Evolutionary conservation across 2,113 vertebrate species (phyloP).

Genomic region (Tricholaema leucomelas): DNA sequence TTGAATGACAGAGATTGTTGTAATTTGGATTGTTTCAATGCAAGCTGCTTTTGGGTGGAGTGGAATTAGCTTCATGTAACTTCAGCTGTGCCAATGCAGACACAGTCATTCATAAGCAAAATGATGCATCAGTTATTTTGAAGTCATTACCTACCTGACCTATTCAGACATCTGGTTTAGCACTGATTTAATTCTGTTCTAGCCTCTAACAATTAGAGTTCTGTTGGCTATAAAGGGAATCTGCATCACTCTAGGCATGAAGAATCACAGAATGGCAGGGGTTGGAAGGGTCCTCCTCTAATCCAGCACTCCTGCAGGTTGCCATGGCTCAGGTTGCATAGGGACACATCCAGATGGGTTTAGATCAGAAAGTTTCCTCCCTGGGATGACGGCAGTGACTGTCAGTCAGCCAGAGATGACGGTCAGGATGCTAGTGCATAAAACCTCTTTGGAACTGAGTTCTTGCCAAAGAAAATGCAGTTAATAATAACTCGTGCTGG

Average conservation of each 20-base stretch:
- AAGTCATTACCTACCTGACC: not conserved
- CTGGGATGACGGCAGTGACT: not conserved
- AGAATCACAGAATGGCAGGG: no score
- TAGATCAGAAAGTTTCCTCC: not conserved
- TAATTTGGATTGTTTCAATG: not conserved
- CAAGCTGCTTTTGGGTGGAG: not conserved
- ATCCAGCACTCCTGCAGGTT: no score
- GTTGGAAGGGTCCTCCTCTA: no score
- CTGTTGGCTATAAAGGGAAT: not conserved
- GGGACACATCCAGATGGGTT: no score
- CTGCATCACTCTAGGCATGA: not conserved
- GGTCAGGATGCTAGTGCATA: fast-evolving
- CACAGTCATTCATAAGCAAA: not conserved
- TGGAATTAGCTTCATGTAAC: not conserved
- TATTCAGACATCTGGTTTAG: not conserved
- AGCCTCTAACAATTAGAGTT: fast-evolving
- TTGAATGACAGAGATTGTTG: not conserved
- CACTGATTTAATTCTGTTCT: not conserved
- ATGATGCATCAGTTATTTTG: not conserved
- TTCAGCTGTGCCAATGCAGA: not conserved
- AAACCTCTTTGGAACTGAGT: not conserved
- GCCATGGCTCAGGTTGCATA: no score
- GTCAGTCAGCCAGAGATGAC: not conserved
- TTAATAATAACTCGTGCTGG: not conserved
- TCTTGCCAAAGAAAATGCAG: not conserved